Evolutionary conservation across 2,797 vertebrate genomes (phyloP).

Genomic region (Enteromius afrohamiltoni): DNA sequence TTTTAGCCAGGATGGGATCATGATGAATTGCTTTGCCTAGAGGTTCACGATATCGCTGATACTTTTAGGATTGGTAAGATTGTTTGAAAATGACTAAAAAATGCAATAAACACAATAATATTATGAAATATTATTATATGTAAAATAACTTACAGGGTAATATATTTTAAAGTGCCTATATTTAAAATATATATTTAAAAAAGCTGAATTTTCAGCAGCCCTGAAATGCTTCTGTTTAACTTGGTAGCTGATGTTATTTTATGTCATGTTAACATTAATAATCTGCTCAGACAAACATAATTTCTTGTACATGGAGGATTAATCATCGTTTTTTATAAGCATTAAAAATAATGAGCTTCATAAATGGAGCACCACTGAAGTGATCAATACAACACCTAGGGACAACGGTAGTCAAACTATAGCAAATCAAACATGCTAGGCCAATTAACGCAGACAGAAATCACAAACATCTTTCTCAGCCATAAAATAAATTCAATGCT

Average conservation of each 20-base stretch:
- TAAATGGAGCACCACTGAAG: conserved; percentile 19
- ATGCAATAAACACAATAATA: background rate
- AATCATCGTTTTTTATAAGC: conserved; percentile 49
- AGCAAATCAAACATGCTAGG: conserved; percentile 59
- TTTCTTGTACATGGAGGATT: conserved; percentile 51
- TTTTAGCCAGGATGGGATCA: conserved; percentile 6
- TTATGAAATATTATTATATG: background rate
- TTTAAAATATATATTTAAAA: background rate
- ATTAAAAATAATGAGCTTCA: conserved; percentile 51
- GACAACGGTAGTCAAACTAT: conserved; percentile 32
- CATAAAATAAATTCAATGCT: conserved; percentile 59
- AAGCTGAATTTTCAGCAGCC: background rate
- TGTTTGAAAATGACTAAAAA: background rate
- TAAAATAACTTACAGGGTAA: background rate
- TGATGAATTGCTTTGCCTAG: background rate
- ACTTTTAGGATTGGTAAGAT: background rate
- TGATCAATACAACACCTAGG: conserved; percentile 7
- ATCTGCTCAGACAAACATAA: conserved; percentile 19
- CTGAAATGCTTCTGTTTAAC: background rate
- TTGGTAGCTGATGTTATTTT: background rate
- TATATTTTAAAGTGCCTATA: background rate
- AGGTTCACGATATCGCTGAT: background rate
- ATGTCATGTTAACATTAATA: background rate
- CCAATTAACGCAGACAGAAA: conserved; percentile 60
- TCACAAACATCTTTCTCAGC: conserved; percentile 57